Evolutionary conservation across 2,888 invertebrate genomes (phyloP).

Genomic region (Suillia variegata): DNA sequence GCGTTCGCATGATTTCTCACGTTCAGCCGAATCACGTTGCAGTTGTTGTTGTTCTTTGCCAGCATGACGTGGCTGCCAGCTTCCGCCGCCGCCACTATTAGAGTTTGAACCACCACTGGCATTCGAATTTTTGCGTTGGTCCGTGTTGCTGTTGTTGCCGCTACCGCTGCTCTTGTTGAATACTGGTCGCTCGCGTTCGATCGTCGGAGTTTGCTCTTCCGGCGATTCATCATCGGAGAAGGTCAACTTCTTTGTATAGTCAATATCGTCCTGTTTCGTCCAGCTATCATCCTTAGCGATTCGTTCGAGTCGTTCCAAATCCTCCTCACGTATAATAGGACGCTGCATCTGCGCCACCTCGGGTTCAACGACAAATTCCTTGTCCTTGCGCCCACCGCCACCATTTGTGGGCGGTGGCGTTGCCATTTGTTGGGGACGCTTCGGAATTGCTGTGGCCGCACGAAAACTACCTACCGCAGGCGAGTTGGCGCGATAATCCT

Average conservation of each 20-base stretch:
- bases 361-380: constrained; percentile 60
- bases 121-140: constrained; percentile 39
- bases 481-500: constrained; percentile 44
- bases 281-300: constrained; percentile 88
- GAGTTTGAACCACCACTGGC: constrained; percentile 26
- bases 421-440: constrained; percentile 48
- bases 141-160: constrained; percentile 9
- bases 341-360: constrained; percentile 73
- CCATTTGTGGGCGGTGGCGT: constrained; percentile 37
- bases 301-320: constrained; percentile 89
- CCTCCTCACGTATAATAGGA: constrained; percentile 92
- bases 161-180: constrained; percentile 31
- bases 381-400: constrained; percentile 41
- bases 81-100: constrained; percentile 25
- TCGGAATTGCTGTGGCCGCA: constrained; percentile 50
- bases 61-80: constrained; percentile 17
- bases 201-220: constrained; percentile 38
- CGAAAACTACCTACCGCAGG: constrained; percentile 47
- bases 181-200: constrained; percentile 39
- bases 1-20: constrained; percentile 28
- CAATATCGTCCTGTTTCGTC: constrained; percentile 91
- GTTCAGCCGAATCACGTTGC: constrained; percentile 36
- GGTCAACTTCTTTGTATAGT: constrained; percentile 91
- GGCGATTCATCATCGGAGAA: constrained; percentile 89
- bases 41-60: constrained; percentile 44